Percentiles rank a stretch among this genome's conserved stretches.
Evolutionary conservation across 2,113 vertebrate genomes (phyloP).

Genomic region (Erythrolamprus reginae): DNA sequence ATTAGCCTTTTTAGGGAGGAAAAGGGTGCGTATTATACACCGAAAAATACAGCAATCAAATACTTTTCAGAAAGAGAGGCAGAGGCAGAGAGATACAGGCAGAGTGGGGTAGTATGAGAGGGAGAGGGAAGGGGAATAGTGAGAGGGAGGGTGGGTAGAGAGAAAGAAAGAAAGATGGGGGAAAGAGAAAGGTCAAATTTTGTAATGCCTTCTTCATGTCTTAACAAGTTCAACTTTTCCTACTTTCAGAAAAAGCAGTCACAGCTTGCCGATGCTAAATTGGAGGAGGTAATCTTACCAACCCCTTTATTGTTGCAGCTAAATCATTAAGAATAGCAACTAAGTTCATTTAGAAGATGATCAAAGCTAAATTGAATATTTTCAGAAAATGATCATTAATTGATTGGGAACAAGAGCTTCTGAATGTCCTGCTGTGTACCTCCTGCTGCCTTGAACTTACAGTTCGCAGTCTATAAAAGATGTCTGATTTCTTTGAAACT

Average conservation of each 20-base stretch:
- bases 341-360: constrained; percentile 13
- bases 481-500: background rate
- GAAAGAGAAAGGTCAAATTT: background rate
- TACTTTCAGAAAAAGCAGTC: background rate
- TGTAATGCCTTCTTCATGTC: background rate
- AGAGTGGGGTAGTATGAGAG: background rate
- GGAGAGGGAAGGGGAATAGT: too few species aligned
- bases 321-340: background rate
- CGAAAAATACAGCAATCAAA: too few species aligned
- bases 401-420: constrained; percentile 25
- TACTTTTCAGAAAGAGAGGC: background rate
- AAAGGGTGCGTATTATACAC: too few species aligned
- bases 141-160: too few species aligned
- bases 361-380: background rate
- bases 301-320: background rate
- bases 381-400: constrained; percentile 6
- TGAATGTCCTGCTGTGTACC: background rate
- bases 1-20: too few species aligned
- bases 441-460: background rate
- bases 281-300: background rate
- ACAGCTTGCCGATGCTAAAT: background rate
- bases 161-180: too few species aligned
- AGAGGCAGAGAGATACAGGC: fast-evolving
- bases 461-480: background rate
- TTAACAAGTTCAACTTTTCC: background rate